Base-by-base conservation (phyloP, 2,888 invertebrate species). In the Chrysina gloriosa region DNA sequence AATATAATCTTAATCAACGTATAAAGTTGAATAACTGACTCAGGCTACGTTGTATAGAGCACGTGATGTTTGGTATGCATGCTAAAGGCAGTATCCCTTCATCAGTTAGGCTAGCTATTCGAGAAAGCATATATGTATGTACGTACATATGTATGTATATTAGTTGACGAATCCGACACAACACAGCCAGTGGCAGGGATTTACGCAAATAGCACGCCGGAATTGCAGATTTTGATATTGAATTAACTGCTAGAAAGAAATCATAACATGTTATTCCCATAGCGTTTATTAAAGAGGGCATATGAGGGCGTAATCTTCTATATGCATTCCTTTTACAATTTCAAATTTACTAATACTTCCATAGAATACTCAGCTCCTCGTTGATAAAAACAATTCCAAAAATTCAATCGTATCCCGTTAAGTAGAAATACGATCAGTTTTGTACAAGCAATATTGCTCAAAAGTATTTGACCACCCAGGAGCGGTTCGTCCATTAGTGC, bases 11-110 rank as follows among this genome's bases (percentile, higher is more conserved):
- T 58, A 58, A 58, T 58, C 56, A 58, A 39, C 21, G 56, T 58
- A 39, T 58, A 58, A 58, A 23, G 39, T 58, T 39, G 56, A 58
- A 58, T 58, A 36, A 34, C 9, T 58, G 21, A 58, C 23, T 58
- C 39, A 58, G 39, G 56, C 56, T 36, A 39, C 23, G 39, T 39
- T 36, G 19, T n/a, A 25, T 23, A n/a, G 56, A 58, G 36, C 56
- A 58, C 56, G 56, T 58, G 56, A 58, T 39, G 25, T 58, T 58
- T 39, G 56, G 56, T 58, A 58, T 58, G 56, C 56, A 58, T 58
- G 56, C 56, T 58, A 58, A 31, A 58, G 56, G 56, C 56, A 23
- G 25, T 58, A 36, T 58, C 21, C 27, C 56, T 58, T 58, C 56
- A 58, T 58, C 56, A 58, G 56, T 39, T 16, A 19, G 56, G 56